phyloP scores from a whole-genome alignment of 1,140 invertebrate genomes.

The Sitobion miscanthi region DNA sequence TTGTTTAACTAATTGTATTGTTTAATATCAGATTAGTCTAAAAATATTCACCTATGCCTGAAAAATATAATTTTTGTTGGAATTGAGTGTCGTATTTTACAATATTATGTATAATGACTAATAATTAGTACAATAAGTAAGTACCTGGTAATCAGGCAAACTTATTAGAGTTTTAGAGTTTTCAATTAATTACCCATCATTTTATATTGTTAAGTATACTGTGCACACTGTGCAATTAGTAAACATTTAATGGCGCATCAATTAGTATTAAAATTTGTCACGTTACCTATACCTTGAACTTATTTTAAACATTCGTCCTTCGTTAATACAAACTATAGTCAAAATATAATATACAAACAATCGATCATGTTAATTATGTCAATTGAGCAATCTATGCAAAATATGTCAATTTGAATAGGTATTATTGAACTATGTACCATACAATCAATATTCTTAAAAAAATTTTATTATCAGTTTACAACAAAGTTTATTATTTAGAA shows the following conservation, averaged over 20 bases:
- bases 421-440: background rate
- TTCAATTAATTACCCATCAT: background rate
- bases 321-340: background rate
- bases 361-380: background rate
- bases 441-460: background rate
- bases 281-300: background rate
- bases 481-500: background rate
- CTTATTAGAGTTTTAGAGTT: background rate
- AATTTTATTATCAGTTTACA: background rate
- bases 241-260: background rate
- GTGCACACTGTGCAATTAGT: background rate
- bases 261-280: background rate
- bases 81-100: too few species aligned
- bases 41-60: too few species aligned
- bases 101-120: too few species aligned
- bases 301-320: slow-evolving; percentile 17
- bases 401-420: background rate
- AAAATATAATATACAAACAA: background rate
- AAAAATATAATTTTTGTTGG: too few species aligned
- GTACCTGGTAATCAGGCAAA: too few species aligned
- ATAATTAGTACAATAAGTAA: too few species aligned
- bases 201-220: background rate
- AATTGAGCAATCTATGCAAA: background rate
- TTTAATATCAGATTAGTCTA: too few species aligned
- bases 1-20: too few species aligned